phyloP scores from a whole-genome alignment of 1,140 invertebrate genomes.

The Drosophila paulistorum region DNA sequence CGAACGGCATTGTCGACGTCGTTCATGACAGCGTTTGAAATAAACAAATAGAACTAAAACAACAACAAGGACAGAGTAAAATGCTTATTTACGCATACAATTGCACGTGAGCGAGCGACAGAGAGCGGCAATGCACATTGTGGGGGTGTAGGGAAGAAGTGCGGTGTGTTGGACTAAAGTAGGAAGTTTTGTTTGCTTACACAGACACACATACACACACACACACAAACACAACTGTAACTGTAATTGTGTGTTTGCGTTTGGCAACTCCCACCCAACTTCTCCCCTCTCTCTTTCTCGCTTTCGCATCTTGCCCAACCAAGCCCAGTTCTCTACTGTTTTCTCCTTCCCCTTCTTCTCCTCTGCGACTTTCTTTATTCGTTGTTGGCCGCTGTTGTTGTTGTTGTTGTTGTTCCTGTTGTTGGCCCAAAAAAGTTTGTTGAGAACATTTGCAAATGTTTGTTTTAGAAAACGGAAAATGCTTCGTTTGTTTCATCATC shows the following conservation, averaged over 20 bases:
- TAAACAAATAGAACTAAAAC: slow-evolving; percentile 59
- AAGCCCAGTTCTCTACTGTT: neutral
- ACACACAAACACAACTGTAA: slow-evolving; percentile 56
- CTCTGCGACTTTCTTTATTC: slow-evolving; percentile 57
- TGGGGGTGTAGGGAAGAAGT: slow-evolving; percentile 17
- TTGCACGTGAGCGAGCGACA: slow-evolving; percentile 48
- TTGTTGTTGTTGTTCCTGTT: slow-evolving; percentile 24
- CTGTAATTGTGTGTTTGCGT: slow-evolving; percentile 59
- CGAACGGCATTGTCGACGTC: slow-evolving; percentile 21
- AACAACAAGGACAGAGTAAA: slow-evolving; percentile 69
- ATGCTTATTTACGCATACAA: slow-evolving; percentile 79
- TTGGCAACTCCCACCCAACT: slow-evolving; percentile 48
- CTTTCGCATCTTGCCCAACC: neutral
- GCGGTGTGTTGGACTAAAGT: slow-evolving; percentile 32
- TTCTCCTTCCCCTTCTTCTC: slow-evolving; percentile 4
- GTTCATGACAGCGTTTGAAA: slow-evolving; percentile 48
- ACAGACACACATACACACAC: slow-evolving; percentile 59
- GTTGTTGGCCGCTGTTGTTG: slow-evolving; percentile 32
- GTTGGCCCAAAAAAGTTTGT: slow-evolving; percentile 70
- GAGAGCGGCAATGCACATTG: slow-evolving; percentile 38
- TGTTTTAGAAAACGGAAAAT: slow-evolving; percentile 76
- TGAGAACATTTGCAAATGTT: slow-evolving; percentile 80
- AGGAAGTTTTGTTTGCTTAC: slow-evolving; percentile 64
- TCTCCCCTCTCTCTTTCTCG: neutral
- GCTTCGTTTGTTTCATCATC: slow-evolving; percentile 67